phyloP scores from a whole-genome alignment of 2,113 vertebrate species.

The Anoplopoma fimbria region DNA sequence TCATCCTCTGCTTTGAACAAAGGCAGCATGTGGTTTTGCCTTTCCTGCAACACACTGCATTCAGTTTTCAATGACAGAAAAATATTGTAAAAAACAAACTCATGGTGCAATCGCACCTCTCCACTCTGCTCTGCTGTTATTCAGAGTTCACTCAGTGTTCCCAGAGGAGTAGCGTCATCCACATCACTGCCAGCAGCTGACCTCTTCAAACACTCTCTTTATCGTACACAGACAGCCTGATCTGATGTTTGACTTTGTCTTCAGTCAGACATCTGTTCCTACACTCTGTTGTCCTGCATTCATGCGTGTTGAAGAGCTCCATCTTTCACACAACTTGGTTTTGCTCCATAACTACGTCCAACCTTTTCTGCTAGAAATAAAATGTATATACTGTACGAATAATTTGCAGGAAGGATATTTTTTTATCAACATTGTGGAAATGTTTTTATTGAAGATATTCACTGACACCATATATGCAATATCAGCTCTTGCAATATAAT shows the following conservation, averaged over 20 bases:
- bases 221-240: constrained; percentile 32
- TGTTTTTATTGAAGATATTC: not conserved
- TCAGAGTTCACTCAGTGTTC: constrained; percentile 26
- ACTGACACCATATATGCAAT: not conserved
- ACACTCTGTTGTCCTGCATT: constrained; percentile 1
- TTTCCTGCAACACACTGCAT: constrained; percentile 39
- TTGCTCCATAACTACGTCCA: not conserved
- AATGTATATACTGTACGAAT: not conserved
- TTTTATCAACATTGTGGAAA: not conserved
- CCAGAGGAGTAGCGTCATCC: constrained; percentile 20
- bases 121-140: constrained; percentile 15
- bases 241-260: constrained; percentile 29
- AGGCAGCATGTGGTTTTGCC: constrained; percentile 39
- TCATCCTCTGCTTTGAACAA: constrained; percentile 38
- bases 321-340: not conserved
- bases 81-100: constrained; percentile 3
- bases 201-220: constrained; percentile 36
- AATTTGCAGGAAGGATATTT: not conserved
- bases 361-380: not conserved
- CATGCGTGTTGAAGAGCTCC: not conserved
- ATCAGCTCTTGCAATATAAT: no score
- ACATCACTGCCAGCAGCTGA: constrained; percentile 30
- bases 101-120: not conserved
- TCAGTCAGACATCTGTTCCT: constrained; percentile 40
- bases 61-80: constrained; percentile 33